Base-by-base conservation (phyloP, 2,113 vertebrate species). In the Hepsetus odoe region DNA sequence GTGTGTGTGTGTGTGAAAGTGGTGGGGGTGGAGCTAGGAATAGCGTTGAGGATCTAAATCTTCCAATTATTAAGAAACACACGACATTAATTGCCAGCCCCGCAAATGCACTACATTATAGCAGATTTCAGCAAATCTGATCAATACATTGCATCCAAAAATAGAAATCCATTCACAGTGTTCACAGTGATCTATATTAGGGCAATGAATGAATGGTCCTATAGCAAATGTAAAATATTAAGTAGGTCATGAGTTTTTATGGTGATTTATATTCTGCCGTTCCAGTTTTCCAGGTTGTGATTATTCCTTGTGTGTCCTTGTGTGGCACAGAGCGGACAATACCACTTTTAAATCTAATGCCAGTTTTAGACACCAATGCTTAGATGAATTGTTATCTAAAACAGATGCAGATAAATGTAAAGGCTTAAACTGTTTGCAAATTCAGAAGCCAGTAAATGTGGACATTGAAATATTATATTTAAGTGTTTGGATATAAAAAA, bases 1-100 rank as follows among this genome's bases (percentile, higher is more conserved):
- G 38, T 40, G 38, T 40, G 38, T 40, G 38, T 40, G 67, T 72
- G 42, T 55, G 68, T 53, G 49, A 80, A 53, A 80, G 18, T 66
- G 77, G 61, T 56, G 70, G 55, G 61, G 77, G 70, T 67, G 77
- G 77, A 80, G 77, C 72, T 74, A 80, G 44, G 55, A 74, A 62
- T 71, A 78, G 76, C 58, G 51, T 55, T 42, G 13, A 73, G n/a
- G 32, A 40, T n/a, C 14, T 13, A 56, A 72, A 56, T 72, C 49
- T 42, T 67, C 69, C 4, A 67, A 73, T 35, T 73, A 42, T 79
- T 79, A 56, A 35, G 20, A 20, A 64, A 38, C 32, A 40, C 40
- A 62, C 12, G 61, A 76, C n/a, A 24, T 13, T 10, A 8, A 22
- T 55, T 24, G 0, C 20, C 1, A 20, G 4, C 9, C 6, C 32